Percentiles rank a stretch among this genome's conserved stretches.
Conservation (phyloP, 2,113 vertebrate species). For the Podarcis cretensis region DNA sequence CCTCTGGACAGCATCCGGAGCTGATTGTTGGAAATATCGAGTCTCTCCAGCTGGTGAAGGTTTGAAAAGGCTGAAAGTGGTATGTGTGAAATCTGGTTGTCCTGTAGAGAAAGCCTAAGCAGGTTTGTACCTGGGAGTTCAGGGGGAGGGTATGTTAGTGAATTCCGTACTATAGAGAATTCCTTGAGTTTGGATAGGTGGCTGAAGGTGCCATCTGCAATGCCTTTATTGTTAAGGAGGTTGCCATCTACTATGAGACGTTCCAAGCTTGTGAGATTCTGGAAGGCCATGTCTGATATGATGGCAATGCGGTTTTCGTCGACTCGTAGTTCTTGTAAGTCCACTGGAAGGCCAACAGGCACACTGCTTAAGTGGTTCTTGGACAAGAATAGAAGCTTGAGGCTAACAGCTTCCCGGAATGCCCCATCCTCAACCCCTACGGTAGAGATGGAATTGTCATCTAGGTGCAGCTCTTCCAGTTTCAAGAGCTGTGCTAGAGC, state of each 20-base stretch:
- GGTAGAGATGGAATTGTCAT: slow-evolving; percentile 98
- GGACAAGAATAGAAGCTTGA: slow-evolving; percentile 95
- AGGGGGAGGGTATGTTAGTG: slow-evolving; percentile 88
- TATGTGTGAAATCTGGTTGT: slow-evolving; percentile 96
- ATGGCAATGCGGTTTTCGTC: slow-evolving; percentile 95
- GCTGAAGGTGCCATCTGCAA: slow-evolving; percentile 92
- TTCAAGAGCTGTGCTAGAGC: slow-evolving; percentile 91
- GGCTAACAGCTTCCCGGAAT: slow-evolving; percentile 92
- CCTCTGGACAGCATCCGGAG: slow-evolving; percentile 89
- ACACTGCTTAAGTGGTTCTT: slow-evolving; percentile 98
- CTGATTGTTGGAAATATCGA: slow-evolving; percentile 95
- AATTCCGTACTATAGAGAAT: slow-evolving; percentile 93
- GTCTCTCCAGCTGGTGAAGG: slow-evolving; percentile 88
- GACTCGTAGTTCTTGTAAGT: slow-evolving; percentile 91
- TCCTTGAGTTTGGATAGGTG: slow-evolving; percentile 91
- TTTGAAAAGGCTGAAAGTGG: slow-evolving; percentile 88
- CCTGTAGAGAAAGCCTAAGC: slow-evolving; percentile 90
- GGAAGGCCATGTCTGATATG: slow-evolving; percentile 93
- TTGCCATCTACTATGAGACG: slow-evolving; percentile 95
- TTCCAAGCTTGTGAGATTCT: slow-evolving; percentile 92
- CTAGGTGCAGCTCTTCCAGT: slow-evolving; percentile 94
- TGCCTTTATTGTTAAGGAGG: slow-evolving; percentile 92
- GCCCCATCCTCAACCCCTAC: slow-evolving; percentile 97
- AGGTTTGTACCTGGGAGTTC: slow-evolving; percentile 89
- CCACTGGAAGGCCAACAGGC: slow-evolving; percentile 91